Conservation (phyloP, 2,113 vertebrate genomes). For the Cyprinodon variegatus region DNA sequence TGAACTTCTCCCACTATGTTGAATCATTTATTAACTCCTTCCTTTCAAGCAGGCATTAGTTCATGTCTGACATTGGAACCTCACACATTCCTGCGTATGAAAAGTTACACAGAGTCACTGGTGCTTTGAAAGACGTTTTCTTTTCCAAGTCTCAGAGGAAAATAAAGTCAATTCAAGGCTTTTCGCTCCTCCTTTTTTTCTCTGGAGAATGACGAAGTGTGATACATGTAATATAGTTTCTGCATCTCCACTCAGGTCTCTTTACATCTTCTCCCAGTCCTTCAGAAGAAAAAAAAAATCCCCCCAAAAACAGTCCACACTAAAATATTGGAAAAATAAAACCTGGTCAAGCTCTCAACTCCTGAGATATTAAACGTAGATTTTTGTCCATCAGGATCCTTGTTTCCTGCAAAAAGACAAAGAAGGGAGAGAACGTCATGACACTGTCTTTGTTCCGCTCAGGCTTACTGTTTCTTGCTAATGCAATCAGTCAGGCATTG, state of each 20-base stretch:
- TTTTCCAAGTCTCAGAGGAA: conserved; percentile 44
- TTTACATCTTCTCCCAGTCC: conserved; percentile 5
- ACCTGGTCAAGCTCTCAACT: neutral
- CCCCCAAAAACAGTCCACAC: neutral
- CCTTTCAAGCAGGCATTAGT: conserved; percentile 9
- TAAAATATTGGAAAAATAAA: conserved; percentile 31
- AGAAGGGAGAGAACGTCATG: conserved; percentile 15
- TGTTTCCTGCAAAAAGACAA: conserved; percentile 1
- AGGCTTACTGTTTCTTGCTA: neutral
- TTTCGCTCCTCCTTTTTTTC: conserved; percentile 4
- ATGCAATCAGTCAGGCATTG: conserved; percentile 20
- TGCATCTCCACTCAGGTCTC: conserved; percentile 36
- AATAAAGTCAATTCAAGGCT: conserved; percentile 52
- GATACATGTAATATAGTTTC: conserved; percentile 36
- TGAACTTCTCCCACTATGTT: conserved; percentile 13
- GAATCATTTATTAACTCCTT: conserved; percentile 53
- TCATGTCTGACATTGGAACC: conserved; percentile 35
- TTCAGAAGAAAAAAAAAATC: conserved; percentile 5
- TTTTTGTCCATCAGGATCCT: conserved; percentile 8
- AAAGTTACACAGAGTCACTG: conserved; percentile 42
- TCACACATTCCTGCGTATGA: conserved; percentile 26
- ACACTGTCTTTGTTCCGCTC: neutral
- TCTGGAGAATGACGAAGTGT: conserved; percentile 34
- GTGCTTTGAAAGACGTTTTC: conserved; percentile 33
- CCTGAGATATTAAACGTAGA: neutral